Evolutionary conservation across 2,797 vertebrate species (phyloP).

Genomic region (Acanthurus tractus): DNA sequence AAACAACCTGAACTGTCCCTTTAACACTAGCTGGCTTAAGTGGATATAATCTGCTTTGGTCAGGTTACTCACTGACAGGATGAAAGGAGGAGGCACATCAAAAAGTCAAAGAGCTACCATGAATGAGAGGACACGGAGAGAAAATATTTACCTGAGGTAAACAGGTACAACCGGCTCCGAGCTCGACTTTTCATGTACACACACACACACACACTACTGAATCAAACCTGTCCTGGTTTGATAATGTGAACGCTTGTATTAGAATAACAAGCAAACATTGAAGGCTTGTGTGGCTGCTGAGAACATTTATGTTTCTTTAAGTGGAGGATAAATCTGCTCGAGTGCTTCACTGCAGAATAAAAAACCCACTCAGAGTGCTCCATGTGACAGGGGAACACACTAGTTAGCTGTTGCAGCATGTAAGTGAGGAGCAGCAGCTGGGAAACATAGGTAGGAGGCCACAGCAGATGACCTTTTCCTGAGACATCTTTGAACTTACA

Average conservation of each 20-base stretch:
- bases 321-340: constrained; percentile 23
- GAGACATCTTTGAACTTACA: constrained; percentile 75
- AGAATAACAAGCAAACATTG: constrained; percentile 34
- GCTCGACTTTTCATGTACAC: constrained; percentile 5
- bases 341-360: constrained; percentile 24
- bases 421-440: constrained; percentile 47
- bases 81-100: neutral
- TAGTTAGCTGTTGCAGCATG: constrained; percentile 45
- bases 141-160: constrained; percentile 42
- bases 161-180: constrained; percentile 12
- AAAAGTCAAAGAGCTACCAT: neutral
- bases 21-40: neutral
- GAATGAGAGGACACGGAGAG: neutral
- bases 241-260: constrained; percentile 26
- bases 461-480: constrained; percentile 21
- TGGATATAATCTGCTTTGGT: constrained; percentile 61
- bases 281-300: constrained; percentile 13
- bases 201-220: constrained; percentile 22
- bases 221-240: constrained; percentile 50
- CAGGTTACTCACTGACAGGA: constrained; percentile 32
- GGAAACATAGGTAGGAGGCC: neutral
- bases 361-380: constrained; percentile 38
- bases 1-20: neutral
- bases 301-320: constrained; percentile 24
- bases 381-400: constrained; percentile 44